Percentiles rank a stretch among this genome's conserved stretches.
These are phyloP conservation scores for Orestias chungarensis DNA, from an alignment of 2,797 vertebrate species.

Conservation along the genomic window DNA sequence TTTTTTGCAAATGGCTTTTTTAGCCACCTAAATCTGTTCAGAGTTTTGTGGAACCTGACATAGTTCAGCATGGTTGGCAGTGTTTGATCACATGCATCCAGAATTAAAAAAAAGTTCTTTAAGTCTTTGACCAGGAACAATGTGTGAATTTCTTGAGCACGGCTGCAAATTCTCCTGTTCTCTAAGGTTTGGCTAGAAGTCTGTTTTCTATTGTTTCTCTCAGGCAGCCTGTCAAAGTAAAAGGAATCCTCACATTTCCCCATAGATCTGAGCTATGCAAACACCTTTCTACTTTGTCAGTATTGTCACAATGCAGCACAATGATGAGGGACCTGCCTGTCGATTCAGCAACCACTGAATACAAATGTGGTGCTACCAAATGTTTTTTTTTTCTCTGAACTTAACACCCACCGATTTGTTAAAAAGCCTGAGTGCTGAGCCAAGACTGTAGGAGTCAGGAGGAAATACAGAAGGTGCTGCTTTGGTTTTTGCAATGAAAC, in stretches of 20 bases:
- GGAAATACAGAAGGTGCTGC: not conserved
- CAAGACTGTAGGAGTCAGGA: not conserved
- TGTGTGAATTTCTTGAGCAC: not conserved
- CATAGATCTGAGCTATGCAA: constrained; percentile 2
- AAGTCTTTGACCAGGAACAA: not conserved
- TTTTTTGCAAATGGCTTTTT: not conserved
- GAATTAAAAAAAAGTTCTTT: not conserved
- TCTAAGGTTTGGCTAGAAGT: constrained; percentile 1
- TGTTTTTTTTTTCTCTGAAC: not conserved
- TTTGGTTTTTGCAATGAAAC: not conserved
- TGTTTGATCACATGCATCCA: not conserved
- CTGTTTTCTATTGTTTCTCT: constrained; percentile 11
- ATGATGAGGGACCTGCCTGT: constrained; percentile 4
- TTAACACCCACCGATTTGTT: not conserved
- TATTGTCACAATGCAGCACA: constrained; percentile 8
- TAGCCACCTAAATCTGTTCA: not conserved
- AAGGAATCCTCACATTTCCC: constrained; percentile 5
- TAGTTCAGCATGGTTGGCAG: not conserved
- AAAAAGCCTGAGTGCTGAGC: not conserved
- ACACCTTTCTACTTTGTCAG: constrained; percentile 8
- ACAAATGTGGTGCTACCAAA: not conserved
- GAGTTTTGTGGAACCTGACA: not conserved
- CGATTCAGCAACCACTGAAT: not conserved
- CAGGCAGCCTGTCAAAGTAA: constrained; percentile 5
- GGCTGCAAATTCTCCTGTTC: not conserved